These are phyloP conservation scores for Nannoperca australis DNA, from an alignment of 2,797 vertebrate genomes.

Conservation along the genomic window DNA sequence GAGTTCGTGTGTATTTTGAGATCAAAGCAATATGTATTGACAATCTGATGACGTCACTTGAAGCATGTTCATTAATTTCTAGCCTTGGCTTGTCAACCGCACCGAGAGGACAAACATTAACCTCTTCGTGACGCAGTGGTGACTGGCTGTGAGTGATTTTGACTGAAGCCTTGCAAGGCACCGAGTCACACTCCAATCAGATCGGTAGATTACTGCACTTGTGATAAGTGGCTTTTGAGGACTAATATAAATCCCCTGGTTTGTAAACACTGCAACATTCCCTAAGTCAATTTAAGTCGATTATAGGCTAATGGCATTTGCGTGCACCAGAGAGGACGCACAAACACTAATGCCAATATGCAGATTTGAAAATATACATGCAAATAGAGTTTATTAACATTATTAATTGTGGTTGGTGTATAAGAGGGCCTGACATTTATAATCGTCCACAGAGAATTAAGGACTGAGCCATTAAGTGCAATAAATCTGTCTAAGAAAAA, in stretches of 20 bases:
- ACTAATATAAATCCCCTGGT: conserved; percentile 80
- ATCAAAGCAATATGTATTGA: conserved; percentile 6
- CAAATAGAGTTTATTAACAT: conserved; percentile 29
- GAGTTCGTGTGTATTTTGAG: conserved; percentile 18
- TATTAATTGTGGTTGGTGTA: conserved; percentile 50
- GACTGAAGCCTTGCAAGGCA: conserved; percentile 24
- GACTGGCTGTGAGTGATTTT: conserved; percentile 27
- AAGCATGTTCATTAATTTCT: conserved; percentile 4
- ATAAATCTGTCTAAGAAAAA: conserved; percentile 9
- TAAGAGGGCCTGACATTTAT: conserved; percentile 48
- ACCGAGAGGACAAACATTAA: not conserved
- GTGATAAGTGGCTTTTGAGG: conserved; percentile 79
- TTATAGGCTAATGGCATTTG: conserved; percentile 76
- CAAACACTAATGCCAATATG: conserved; percentile 23
- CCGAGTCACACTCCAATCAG: conserved; percentile 66
- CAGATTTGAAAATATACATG: conserved; percentile 42
- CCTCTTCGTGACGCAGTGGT: not conserved
- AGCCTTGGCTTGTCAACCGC: not conserved
- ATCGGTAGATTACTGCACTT: conserved; percentile 73
- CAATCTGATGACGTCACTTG: not conserved
- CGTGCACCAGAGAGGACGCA: conserved; percentile 29
- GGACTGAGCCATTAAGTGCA: conserved; percentile 33
- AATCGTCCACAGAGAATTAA: conserved; percentile 38
- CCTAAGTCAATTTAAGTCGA: conserved; percentile 76
- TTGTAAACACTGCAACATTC: conserved; percentile 77